Base-by-base conservation (phyloP, 1,140 invertebrate species). In the Lordiphosa mommai region DNA sequence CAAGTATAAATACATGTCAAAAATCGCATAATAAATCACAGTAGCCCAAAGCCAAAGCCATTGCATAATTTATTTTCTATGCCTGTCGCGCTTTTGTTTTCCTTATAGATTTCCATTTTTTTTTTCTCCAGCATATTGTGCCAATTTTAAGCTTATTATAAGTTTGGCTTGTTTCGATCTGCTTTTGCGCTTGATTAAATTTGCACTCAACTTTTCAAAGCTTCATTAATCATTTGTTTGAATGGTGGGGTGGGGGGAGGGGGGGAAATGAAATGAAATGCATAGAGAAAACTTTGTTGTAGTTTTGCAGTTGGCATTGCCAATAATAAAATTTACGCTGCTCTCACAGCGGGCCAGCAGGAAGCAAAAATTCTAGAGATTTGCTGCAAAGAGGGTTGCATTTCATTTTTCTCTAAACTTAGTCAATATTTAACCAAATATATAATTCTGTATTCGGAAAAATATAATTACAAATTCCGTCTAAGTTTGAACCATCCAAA, bases 101-200 rank as follows among this genome's bases (percentile, higher is more conserved):
- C n/a, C 13, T 32, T 27, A 33, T 38, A 12, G 59, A 65, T 44
- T 56, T 41, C 33, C 12, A 12, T 61, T 57, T 32, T 30, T 46
- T 46, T 23, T 37, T 29, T 38, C 52, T 55, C 8, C 30, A 57
- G 57, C 61, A 67, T 67, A 76, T 76, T 71, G 71, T 30, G 65
- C 77, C 61, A 82, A 80, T 82, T 77, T 72, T 29, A 41, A 84
- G 77, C 77, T 84, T 82, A 84, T 84, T 77, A 84, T 65, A 82
- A 84, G 56, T 84, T 84, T 76, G 37, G 10, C 61, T 69, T 84
- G 72, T 84, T 84, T 72, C 63, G 67, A 77, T 84, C 69, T 68
- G 68, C 61, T 66, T 72, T 67, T 56, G 59, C 72, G 77, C 77
- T 84, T 84, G 77, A 84, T 84, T 84, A 84, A 84, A 84, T 84